Evolutionary conservation across 2,113 vertebrate genomes (phyloP).

Genomic region (Heterocephalus glaber): DNA sequence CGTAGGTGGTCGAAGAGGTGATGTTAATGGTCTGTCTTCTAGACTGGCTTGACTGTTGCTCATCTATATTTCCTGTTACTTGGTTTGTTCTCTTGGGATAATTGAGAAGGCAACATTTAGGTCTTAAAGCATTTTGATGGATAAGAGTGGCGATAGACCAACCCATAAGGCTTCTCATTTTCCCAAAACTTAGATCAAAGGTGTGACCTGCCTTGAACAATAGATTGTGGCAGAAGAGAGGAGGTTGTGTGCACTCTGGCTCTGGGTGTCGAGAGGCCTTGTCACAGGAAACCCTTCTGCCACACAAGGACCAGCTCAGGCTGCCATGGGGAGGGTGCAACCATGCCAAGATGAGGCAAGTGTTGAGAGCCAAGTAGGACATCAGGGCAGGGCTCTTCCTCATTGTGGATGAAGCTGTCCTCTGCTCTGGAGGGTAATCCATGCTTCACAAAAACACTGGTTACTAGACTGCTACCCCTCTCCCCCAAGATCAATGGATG

Average conservation of each 20-base stretch:
- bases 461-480: neutral
- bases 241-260: neutral
- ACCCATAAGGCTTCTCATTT: neutral
- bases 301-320: neutral
- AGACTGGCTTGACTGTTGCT: neutral
- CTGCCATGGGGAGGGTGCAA: neutral
- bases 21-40: neutral
- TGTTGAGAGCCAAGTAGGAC: constrained; percentile 33
- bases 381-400: neutral
- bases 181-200: neutral
- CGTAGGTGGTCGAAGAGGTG: neutral
- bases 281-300: neutral
- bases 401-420: neutral
- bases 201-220: neutral
- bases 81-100: neutral
- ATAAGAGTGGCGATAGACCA: neutral
- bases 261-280: neutral
- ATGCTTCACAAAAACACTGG: neutral
- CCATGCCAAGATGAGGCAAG: neutral
- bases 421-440: neutral
- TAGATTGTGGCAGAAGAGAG: neutral
- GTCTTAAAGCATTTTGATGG: neutral
- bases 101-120: neutral
- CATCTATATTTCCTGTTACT: neutral
- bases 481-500: neutral